phyloP scores from a whole-genome alignment of 2,888 invertebrate species.

The Petrophora chlorosata region DNA sequence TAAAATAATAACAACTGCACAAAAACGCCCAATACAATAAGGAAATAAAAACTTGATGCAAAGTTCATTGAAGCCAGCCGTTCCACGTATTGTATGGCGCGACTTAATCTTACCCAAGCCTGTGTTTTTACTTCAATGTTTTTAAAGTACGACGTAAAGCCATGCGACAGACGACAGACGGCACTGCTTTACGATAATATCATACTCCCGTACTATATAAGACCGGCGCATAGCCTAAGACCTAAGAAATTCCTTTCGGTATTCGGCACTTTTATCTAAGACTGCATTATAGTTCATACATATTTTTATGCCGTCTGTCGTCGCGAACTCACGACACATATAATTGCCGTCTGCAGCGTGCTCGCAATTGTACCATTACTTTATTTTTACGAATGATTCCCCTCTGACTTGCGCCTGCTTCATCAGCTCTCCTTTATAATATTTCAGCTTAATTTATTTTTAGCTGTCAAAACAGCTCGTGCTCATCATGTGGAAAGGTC shows the following conservation, averaged over 20 bases:
- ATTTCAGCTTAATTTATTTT: constrained; percentile 14
- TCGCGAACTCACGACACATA: no score
- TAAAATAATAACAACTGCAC: constrained; percentile 15
- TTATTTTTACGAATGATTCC: constrained; percentile 12
- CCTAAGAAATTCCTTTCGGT: no score
- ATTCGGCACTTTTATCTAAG: no score
- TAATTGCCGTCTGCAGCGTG: no score
- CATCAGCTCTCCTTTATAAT: constrained; percentile 12
- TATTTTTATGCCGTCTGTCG: no score
- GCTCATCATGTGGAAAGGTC: constrained; percentile 8
- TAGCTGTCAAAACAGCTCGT: constrained; percentile 14
- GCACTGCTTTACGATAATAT: no score
- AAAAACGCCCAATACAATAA: constrained; percentile 32
- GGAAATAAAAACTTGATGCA: constrained; percentile 35
- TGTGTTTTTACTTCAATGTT: constrained; percentile 17
- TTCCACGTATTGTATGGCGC: constrained; percentile 25
- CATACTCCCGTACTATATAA: no score
- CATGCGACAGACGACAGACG: no score
- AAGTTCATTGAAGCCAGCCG: constrained; percentile 28
- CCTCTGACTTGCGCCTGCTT: constrained; percentile 6
- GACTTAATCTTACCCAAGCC: constrained; percentile 4
- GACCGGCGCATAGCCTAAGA: no score
- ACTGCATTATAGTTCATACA: no score
- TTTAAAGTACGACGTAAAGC: no score
- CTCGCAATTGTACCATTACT: no score